Evolutionary conservation across 1,140 invertebrate species (phyloP), one percentile per base, ranked within the genome.

Genomic region (Pararge aegeria): DNA sequence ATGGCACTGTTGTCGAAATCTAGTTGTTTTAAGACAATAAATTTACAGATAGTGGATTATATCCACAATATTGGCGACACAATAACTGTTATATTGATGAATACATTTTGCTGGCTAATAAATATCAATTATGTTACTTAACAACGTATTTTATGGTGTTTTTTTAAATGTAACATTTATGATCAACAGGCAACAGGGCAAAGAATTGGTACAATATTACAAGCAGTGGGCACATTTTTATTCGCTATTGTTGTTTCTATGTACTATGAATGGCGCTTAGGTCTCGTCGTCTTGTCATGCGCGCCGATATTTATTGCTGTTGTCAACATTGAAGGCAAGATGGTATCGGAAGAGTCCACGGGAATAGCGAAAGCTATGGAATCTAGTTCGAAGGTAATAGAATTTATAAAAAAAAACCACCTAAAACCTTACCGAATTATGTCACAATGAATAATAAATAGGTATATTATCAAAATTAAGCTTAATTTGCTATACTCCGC

Each of bases 181-280:
- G 1, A 61, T 68, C 85, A n/a, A 3, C 51, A 94, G 93, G 94
- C 94, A 1, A 94, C 94, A 9, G 94, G 95, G 27, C 91, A 93
- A 55, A 89, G 94, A 24, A 89, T 95, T 10, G 94, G 94, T 0
- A 92, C 91, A 12, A 81, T 95, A 13, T 70, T 95, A 1, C 94
- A 95, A 76, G 92, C 93, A 1, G 42, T 93, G 1, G 89, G 93
- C 0, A 94, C 94, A 0, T 63, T 96, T 0, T 63, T 84, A 0
- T 78, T 91, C 29, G 92, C 92, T 10, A 68, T 94, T 2, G 69
- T 76, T 0, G 76, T 95, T 13, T 91, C 94, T 5, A 90, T 95
- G 67, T 90, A 91, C 51, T 94, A 91, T 72, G 92, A 94, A 66
- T 95, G 94, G 93, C 92, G 93, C 48, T 83, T 96, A 19, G 93